Percentiles rank a stretch among this genome's conserved stretches.
Conservation (phyloP, 2,888 invertebrate species). For the Dynastes tityus region DNA sequence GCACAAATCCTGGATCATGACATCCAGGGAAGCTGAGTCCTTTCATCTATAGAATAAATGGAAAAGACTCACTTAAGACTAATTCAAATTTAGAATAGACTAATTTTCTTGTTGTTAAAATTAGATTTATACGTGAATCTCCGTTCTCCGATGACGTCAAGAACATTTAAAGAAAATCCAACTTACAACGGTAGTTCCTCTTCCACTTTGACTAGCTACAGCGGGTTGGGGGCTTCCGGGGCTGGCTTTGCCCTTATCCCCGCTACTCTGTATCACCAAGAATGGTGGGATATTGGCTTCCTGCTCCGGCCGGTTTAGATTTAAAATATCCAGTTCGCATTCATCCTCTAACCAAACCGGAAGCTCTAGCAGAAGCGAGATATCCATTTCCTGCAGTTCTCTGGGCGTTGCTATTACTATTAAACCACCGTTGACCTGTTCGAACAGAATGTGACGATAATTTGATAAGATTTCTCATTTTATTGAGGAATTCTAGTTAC, state of each 20-base stretch:
- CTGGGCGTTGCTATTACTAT: slow-evolving; percentile 95
- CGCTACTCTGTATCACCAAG: slow-evolving; percentile 87
- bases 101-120: neutral
- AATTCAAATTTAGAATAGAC: neutral
- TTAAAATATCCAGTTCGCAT: slow-evolving; percentile 96
- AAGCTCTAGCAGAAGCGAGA: slow-evolving; percentile 90
- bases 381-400: slow-evolving; percentile 98
- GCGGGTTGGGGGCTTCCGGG: slow-evolving; percentile 81
- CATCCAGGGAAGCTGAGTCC: slow-evolving; percentile 97
- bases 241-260: slow-evolving; percentile 73
- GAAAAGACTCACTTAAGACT: slow-evolving; percentile 46
- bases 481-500: slow-evolving; percentile 70
- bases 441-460: slow-evolving; percentile 46
- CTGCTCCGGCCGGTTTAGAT: slow-evolving; percentile 81
- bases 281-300: slow-evolving; percentile 82
- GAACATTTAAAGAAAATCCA: neutral
- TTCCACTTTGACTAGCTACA: slow-evolving; percentile 85
- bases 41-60: slow-evolving; percentile 82
- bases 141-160: neutral
- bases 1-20: slow-evolving; percentile 95
- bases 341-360: slow-evolving; percentile 97
- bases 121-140: neutral
- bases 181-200: slow-evolving; percentile 90
- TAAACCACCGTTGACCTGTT: slow-evolving; percentile 83
- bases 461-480: slow-evolving; percentile 6